Conservation (phyloP, 2,797 vertebrate genomes). For the Rachycentron canadum region DNA sequence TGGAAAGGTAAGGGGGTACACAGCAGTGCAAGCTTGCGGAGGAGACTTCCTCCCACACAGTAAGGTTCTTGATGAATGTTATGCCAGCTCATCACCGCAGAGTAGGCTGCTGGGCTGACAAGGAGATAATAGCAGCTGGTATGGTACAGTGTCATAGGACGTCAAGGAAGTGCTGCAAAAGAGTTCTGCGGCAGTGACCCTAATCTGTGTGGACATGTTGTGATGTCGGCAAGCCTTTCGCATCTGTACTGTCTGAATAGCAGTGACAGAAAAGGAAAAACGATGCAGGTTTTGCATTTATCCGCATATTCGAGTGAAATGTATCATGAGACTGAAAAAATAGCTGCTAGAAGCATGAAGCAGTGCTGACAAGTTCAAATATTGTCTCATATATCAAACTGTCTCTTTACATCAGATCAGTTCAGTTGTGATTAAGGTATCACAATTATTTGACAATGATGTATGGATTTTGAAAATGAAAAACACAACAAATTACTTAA, state of each 20-base stretch:
- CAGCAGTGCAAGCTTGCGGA: constrained; percentile 49
- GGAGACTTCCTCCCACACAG: constrained; percentile 68
- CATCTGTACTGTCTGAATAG: constrained; percentile 25
- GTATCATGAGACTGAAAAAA: constrained; percentile 34
- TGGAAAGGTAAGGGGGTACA: constrained; percentile 55
- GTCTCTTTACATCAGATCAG: constrained; percentile 21
- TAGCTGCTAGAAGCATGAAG: background rate
- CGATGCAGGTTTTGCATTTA: constrained; percentile 32
- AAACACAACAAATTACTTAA: background rate
- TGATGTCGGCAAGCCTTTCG: constrained; percentile 45
- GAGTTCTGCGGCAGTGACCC: constrained; percentile 48
- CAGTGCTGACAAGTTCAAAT: constrained; percentile 22
- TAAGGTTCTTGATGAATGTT: constrained; percentile 69
- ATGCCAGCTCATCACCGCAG: constrained; percentile 69
- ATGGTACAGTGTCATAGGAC: constrained; percentile 49
- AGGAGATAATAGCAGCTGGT: constrained; percentile 70
- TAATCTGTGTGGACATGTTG: constrained; percentile 53
- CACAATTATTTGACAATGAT: constrained; percentile 7
- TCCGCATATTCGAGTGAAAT: constrained; percentile 27
- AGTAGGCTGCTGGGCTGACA: constrained; percentile 70
- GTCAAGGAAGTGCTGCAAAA: constrained; percentile 34
- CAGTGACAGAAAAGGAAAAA: constrained; percentile 1
- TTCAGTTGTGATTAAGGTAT: constrained; percentile 11
- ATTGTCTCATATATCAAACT: constrained; percentile 38
- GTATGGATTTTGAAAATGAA: constrained; percentile 2